These are phyloP conservation scores for Acanthosoma haemorrhoidale DNA, from an alignment of 2,888 invertebrate species.

Conservation along the genomic window DNA sequence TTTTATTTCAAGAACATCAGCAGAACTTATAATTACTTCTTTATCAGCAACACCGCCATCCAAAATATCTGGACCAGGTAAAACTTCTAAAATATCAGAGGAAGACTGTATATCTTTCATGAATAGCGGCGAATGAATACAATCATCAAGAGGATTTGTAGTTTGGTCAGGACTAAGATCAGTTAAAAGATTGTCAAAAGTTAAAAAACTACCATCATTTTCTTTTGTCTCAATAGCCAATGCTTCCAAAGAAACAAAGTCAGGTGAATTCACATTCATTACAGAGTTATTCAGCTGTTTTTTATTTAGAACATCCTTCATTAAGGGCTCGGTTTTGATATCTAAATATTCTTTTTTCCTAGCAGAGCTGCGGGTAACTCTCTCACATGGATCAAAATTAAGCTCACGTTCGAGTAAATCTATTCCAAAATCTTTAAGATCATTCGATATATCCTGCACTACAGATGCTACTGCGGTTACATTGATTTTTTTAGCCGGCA, in stretches of 20 bases:
- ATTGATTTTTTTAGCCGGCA: too few relatives aligned
- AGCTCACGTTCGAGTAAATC: neutral
- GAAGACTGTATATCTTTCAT: neutral
- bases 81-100: neutral
- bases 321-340: neutral
- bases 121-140: neutral
- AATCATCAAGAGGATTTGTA: neutral
- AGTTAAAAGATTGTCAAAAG: neutral
- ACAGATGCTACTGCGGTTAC: neutral
- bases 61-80: neutral
- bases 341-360: neutral
- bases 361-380: neutral
- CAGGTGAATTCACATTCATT: neutral
- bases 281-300: neutral
- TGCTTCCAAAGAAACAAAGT: neutral
- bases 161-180: neutral
- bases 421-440: neutral
- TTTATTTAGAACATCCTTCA: neutral
- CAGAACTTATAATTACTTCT: neutral
- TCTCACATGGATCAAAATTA: neutral
- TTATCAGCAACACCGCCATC: neutral
- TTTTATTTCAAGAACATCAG: neutral
- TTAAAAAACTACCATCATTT: neutral
- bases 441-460: neutral
- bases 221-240: neutral